Evolutionary conservation across 1,140 invertebrate species (phyloP), one percentile per base, ranked within the genome.

Genomic region (Cyrtorhinus lividipennis): DNA sequence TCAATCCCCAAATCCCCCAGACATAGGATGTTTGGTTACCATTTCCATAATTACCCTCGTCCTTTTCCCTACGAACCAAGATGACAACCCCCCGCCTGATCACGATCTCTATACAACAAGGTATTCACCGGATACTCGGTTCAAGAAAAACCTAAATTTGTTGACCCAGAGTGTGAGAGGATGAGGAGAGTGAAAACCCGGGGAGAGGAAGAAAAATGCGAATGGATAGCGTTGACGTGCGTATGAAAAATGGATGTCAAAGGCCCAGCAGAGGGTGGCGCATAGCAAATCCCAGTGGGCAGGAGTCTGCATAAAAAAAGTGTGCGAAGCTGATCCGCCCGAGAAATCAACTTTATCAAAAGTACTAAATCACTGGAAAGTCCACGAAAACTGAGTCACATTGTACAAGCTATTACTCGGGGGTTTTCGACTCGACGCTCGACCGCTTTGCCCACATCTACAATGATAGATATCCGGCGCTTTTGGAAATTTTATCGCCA

Each of bases 291-390:
- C 30, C 30, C 30, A 5, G 30, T 15, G 15, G 30, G 30, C 30
- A 38, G n/a, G n/a, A n/a, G 30, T 38, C 30, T 38, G 30, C 30
- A 15, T n/a, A n/a, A 38, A 38, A 38, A 38, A 15, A 38, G 30
- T 38, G 5, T 38, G 30, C n/a, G n/a, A n/a, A n/a, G 38, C 20
- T 53, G 48, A 53, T 53, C 48, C 48, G 18, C 8, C 20, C 48
- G 48, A 53, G 48, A 53, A 15, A 53, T 53, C 48, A 53, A 53
- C 48, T 53, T 53, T 53, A 53, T 53, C 48, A 53, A 53, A 53
- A 12, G 20, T 15, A 12, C 48, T 53, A 53, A 53, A 53, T 53
- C 48, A 53, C 48, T 3, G 18, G 5, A 12, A 15, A 12, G 48
- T 12, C 12, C 10, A 12, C 48, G 38, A 53, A 20, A 53, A 53